phyloP scores from a whole-genome alignment of 2,797 vertebrate species.

The Hephaestus fuliginosus region DNA sequence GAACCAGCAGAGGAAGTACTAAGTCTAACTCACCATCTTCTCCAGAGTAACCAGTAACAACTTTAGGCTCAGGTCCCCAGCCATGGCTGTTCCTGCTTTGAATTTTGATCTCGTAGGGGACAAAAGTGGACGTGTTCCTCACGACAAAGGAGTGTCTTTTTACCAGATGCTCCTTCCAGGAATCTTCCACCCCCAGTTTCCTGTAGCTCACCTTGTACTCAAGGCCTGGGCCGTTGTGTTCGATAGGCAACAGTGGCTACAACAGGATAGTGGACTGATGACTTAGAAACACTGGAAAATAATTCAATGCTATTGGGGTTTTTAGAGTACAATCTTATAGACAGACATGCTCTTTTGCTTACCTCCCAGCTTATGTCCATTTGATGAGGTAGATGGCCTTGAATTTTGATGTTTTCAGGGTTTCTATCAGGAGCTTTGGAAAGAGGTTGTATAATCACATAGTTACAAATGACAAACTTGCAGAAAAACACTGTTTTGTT shows the following conservation, averaged over 20 bases:
- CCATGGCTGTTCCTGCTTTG: constrained; percentile 92
- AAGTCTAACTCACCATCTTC: constrained; percentile 91
- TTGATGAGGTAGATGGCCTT: constrained; percentile 91
- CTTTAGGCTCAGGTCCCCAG: constrained; percentile 90
- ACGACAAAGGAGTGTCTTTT: constrained; percentile 88
- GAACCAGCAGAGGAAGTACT: not conserved
- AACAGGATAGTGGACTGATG: constrained; percentile 38
- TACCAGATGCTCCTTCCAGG: constrained; percentile 90
- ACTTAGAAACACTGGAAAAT: constrained; percentile 4
- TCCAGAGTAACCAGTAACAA: constrained; percentile 92
- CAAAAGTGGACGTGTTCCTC: constrained; percentile 90
- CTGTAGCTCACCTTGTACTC: constrained; percentile 95
- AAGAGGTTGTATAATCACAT: constrained; percentile 28
- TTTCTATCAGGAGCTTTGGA: constrained; percentile 93
- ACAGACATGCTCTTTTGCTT: constrained; percentile 35
- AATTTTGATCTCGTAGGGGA: constrained; percentile 94
- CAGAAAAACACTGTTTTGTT: not conserved
- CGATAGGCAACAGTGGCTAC: constrained; percentile 88
- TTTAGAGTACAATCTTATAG: not conserved
- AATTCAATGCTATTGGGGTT: not conserved
- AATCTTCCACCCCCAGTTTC: constrained; percentile 81
- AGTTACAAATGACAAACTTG: not conserved
- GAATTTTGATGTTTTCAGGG: constrained; percentile 91
- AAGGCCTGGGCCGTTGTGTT: constrained; percentile 93
- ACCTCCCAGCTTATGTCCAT: constrained; percentile 98